Conservation (phyloP, 1,140 invertebrate species). For the Drusus annulatus region DNA sequence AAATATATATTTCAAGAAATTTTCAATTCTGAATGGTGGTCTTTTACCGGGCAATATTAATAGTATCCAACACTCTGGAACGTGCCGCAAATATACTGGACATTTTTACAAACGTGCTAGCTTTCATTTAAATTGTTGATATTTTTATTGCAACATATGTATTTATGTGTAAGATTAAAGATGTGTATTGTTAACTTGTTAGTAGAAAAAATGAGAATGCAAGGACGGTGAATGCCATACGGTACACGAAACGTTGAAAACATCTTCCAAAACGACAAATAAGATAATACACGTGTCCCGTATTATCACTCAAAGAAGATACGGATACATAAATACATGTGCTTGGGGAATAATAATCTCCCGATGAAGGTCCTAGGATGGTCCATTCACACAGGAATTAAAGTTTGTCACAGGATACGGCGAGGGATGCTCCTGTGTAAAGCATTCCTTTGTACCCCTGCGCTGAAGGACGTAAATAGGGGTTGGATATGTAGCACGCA, state of each 20-base stretch:
- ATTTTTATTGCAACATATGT: too few relatives aligned
- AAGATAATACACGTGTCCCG: background rate
- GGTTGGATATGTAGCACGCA: constrained; percentile 2
- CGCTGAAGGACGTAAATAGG: background rate
- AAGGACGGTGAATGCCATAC: background rate
- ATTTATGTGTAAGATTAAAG: too few relatives aligned
- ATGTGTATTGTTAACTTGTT: too few relatives aligned
- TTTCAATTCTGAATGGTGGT: too few relatives aligned
- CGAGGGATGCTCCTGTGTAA: background rate
- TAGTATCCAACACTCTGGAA: too few relatives aligned
- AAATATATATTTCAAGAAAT: too few relatives aligned
- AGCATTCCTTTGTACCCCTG: background rate
- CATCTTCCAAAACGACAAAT: background rate
- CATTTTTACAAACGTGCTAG: too few relatives aligned
- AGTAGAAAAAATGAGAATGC: background rate
- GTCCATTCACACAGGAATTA: background rate
- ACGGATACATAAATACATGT: constrained; percentile 23
- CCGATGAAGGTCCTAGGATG: background rate
- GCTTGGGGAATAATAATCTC: constrained; percentile 7
- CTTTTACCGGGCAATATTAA: too few relatives aligned
- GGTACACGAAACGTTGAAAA: background rate
- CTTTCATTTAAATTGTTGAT: too few relatives aligned
- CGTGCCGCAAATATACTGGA: too few relatives aligned
- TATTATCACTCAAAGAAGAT: background rate
- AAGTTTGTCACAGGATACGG: background rate